Evolutionary conservation across 2,113 vertebrate species (phyloP), one percentile per base, ranked within the genome.

Genomic region (Sitta europaea): DNA sequence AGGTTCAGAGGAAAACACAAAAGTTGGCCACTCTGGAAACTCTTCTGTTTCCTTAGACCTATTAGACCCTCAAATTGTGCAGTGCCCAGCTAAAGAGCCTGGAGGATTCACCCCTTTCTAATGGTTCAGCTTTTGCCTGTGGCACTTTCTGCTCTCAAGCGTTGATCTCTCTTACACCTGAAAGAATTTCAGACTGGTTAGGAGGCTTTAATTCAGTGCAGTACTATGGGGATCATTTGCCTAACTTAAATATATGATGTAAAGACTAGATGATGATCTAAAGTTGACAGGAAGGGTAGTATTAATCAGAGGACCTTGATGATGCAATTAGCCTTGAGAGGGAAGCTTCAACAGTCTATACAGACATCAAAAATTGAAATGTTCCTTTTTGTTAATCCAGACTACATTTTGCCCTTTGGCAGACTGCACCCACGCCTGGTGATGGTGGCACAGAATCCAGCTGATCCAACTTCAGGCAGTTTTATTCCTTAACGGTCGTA

Each of bases 281-380:
- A 96, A 96, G 96, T 92, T 92, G 96, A 93, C 96, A 91, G 86
- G 54, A 88, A 89, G 84, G 83, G 79, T 89, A 11, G 87, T 80
- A 68, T 97, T 96, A 96, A 95, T 94, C 94, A 62, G 78, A 90
- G 94, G 89, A 93, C 97, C 91, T 96, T 94, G 96, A 78, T 96
- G 96, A 95, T 93, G 91, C 94, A 91, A 85, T 96, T 95, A 90
- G 91, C 87, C 91, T 96, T 87, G 65, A 93, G 83, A 90, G 77
- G 81, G 72, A 89, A 86, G 50, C 67, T 81, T 45, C n/a, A 74
- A 83, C 86, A 79, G 61, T 80, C 87, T 15, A 18, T 53, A n/a
- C 53, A 79, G 63, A 62, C 78, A 67, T 85, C 86, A 72, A 38
- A 94, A 96, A 72, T 71, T 28, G 73, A 82, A 70, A 42, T 62